Evolutionary conservation across 2,888 invertebrate genomes (phyloP), one percentile per base, ranked within the genome.

Genomic region (Ophion ventricosus): DNA sequence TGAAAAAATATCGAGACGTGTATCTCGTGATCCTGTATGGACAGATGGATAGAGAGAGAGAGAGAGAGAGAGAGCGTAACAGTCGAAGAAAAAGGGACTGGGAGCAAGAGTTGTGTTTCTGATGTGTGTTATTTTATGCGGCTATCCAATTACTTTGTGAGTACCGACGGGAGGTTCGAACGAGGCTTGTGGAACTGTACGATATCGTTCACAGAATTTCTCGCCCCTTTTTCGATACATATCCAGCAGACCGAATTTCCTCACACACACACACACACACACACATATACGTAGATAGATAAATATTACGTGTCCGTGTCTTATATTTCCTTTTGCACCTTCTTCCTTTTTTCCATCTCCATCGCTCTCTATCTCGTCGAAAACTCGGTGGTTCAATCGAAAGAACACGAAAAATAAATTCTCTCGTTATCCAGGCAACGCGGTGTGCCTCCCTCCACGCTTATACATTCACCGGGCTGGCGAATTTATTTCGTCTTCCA

Each of bases 81-180:
- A 17, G 54, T 3, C 57, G 72, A 7, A 23, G 56, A 54, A n/a
- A 29, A 29, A 69, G 67, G 64, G 74, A 49, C 23, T 49, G 74
- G 59, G 67, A 67, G 59, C 67, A 69, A 69, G 72, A 80, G 64
- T 57, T 57, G 59, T 64, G 66, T 72, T 61, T 66, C 75, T 70
- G 72, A 63, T 72, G 75, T 80, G 81, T 73, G 84, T 82, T 86
- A 86, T 84, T 86, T 86, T 84, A 86, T 86, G 84, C 82, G 82
- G 84, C 84, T 83, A 82, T 86, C 86, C 86, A 86, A 86, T 86
- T 86, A 86, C 82, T 78, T 63, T 54, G 78, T 78, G 82, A 86
- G 86, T 82, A 86, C 86, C 84, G 49, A 26, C 56, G 86, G 86
- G 76, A 84, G 86, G 80, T 84, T 86, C 80, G 86, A 84, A 86